phyloP scores from a whole-genome alignment of 2,888 invertebrate species.

The Amphiduros pacificus region DNA sequence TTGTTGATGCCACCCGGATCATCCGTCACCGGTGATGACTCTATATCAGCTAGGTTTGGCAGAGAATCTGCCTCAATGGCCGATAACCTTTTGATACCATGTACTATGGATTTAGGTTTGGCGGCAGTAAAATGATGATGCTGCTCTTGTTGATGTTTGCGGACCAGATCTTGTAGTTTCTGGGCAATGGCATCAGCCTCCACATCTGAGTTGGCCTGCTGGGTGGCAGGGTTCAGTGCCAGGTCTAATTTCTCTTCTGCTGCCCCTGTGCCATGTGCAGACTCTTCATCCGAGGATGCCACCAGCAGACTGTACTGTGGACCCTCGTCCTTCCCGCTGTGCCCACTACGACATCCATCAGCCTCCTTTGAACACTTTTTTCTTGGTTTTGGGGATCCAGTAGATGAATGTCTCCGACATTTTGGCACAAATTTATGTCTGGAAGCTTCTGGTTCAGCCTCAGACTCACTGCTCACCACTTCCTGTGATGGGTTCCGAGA shows the following conservation, averaged over 20 bases:
- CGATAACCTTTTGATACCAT: neutral
- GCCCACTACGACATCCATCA: too few species aligned
- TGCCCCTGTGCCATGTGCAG: neutral
- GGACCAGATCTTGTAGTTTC: constrained; percentile 9
- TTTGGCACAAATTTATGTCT: constrained; percentile 13
- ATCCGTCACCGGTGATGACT: constrained; percentile 13
- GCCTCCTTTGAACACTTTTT: neutral
- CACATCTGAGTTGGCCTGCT: neutral
- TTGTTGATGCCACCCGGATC: neutral
- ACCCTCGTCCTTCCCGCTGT: neutral
- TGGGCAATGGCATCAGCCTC: constrained; percentile 8
- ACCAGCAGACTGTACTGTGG: neutral
- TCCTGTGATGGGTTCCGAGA: constrained; percentile 4
- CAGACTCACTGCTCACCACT: constrained; percentile 11
- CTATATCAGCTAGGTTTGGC: constrained; percentile 11
- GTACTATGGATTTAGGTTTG: neutral
- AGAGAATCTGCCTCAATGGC: constrained; percentile 12
- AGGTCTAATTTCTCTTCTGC: neutral
- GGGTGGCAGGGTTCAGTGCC: neutral
- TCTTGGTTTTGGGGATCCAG: constrained; percentile 1
- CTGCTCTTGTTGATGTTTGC: neutral
- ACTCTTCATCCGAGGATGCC: neutral
- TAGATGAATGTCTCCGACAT: constrained; percentile 8
- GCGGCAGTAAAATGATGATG: neutral
- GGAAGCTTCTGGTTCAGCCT: constrained; percentile 6